Evolutionary conservation across 2,888 invertebrate species (phyloP).

Genomic region (Lithophane ornitopus): DNA sequence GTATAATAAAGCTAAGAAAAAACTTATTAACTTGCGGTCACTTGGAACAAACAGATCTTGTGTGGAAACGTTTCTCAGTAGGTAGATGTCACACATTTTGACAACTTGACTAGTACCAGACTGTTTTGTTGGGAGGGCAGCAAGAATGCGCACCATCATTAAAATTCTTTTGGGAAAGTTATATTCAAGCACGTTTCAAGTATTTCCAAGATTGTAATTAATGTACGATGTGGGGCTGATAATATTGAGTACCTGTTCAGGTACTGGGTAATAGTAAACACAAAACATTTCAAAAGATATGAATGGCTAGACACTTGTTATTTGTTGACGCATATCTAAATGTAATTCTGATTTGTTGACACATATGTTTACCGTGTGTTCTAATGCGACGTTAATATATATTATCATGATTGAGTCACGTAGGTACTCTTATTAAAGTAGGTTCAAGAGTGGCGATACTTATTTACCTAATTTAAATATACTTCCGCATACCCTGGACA

Average conservation of each 20-base stretch:
- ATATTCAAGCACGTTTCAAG: slow-evolving; percentile 18
- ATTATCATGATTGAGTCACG: not conserved
- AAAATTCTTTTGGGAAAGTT: too few relatives aligned
- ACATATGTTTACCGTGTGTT: not conserved
- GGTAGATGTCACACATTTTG: too few relatives aligned
- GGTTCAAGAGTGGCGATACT: not conserved
- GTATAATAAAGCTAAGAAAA: too few relatives aligned
- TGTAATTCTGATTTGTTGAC: slow-evolving; percentile 7
- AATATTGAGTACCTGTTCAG: not conserved
- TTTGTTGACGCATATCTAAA: not conserved
- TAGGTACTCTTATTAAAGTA: not conserved
- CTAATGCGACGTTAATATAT: not conserved
- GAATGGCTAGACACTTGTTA: not conserved
- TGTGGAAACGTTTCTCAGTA: too few relatives aligned
- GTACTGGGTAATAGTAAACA: slow-evolving; percentile 17
- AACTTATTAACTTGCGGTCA: too few relatives aligned
- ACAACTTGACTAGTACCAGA: too few relatives aligned
- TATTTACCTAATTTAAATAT: not conserved
- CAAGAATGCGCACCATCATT: too few relatives aligned
- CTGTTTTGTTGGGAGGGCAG: too few relatives aligned
- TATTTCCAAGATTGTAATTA: not conserved
- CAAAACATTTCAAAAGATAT: slow-evolving; percentile 19
- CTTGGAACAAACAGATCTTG: too few relatives aligned
- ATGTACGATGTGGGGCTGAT: not conserved
- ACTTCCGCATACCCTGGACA: not conserved